phyloP scores from a whole-genome alignment of 2,797 vertebrate species.

The Manis pentadactyla region DNA sequence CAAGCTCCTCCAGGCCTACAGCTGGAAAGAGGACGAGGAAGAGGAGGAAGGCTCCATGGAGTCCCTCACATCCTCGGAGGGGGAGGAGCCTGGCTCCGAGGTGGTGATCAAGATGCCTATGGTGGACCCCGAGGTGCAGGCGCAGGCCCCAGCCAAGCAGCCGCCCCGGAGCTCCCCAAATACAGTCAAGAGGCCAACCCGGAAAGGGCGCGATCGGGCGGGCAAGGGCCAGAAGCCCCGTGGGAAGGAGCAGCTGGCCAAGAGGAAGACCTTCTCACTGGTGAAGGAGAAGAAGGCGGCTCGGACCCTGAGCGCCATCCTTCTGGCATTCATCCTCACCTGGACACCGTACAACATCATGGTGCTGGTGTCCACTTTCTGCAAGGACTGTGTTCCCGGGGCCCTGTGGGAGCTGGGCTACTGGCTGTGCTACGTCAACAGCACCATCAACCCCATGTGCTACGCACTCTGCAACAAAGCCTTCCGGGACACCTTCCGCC shows the following conservation, averaged over 20 bases:
- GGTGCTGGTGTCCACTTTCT: slow-evolving; percentile 91
- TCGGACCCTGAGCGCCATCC: slow-evolving; percentile 89
- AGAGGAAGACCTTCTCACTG: slow-evolving; percentile 86
- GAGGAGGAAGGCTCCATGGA: slow-evolving; percentile 84
- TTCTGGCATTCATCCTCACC: slow-evolving; percentile 90
- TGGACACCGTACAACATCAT: slow-evolving; percentile 93
- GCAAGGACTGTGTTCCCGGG: slow-evolving; percentile 86
- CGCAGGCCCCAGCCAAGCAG: slow-evolving; percentile 67
- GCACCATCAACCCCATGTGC: slow-evolving; percentile 91
- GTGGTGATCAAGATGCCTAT: slow-evolving; percentile 84
- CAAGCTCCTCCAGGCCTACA: slow-evolving; percentile 80
- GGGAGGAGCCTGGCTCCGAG: slow-evolving; percentile 85
- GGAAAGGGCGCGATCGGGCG: slow-evolving; percentile 66
- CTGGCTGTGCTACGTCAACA: slow-evolving; percentile 92
- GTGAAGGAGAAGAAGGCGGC: slow-evolving; percentile 91
- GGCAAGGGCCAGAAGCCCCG: slow-evolving; percentile 73
- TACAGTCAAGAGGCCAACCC: slow-evolving; percentile 79
- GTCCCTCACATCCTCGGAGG: slow-evolving; percentile 86
- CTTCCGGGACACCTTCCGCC: slow-evolving; percentile 90
- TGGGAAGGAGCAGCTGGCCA: slow-evolving; percentile 77
- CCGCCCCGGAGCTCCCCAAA: slow-evolving; percentile 77
- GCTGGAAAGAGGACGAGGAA: slow-evolving; percentile 86
- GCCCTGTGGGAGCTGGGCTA: slow-evolving; percentile 91
- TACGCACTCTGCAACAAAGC: slow-evolving; percentile 91
- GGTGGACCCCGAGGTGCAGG: slow-evolving; percentile 78